These are phyloP conservation scores for Astropecten irregularis DNA, from an alignment of 53 echinoderm and acorn worm genomes.

Conservation along the genomic window DNA sequence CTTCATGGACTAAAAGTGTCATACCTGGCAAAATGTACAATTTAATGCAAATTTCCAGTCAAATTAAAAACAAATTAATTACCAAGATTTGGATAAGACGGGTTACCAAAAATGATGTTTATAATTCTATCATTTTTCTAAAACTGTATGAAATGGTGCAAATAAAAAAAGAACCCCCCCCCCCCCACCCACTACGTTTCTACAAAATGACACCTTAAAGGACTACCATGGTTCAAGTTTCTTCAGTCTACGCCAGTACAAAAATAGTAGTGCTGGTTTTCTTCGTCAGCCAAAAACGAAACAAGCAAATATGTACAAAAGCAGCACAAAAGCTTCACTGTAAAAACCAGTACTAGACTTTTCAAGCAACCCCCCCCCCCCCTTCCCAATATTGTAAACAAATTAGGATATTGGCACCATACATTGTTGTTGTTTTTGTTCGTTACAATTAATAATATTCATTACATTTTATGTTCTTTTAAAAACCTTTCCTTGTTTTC, in stretches of 20 bases:
- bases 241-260: constrained; percentile 53
- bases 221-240: no score
- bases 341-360: constrained; percentile 41
- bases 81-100: no score
- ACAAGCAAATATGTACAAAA: constrained; percentile 58
- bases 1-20: no score
- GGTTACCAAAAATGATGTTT: not conserved
- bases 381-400: not conserved
- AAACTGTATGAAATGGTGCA: not conserved
- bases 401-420: constrained; percentile 57
- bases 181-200: no score
- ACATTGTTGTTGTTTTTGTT: constrained; percentile 5
- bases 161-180: not conserved
- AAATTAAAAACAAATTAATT: no score
- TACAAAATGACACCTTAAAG: no score
- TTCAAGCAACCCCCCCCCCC: not conserved
- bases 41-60: no score
- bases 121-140: not conserved
- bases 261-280: constrained; percentile 34
- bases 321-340: constrained; percentile 21
- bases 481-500: constrained; percentile 39
- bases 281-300: constrained; percentile 9
- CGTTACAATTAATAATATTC: constrained; percentile 4
- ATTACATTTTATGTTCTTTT: not conserved
- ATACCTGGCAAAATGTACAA: no score